These are phyloP conservation scores for Zaprionus lineosus DNA, from an alignment of 2,888 invertebrate genomes.

Conservation along the genomic window DNA sequence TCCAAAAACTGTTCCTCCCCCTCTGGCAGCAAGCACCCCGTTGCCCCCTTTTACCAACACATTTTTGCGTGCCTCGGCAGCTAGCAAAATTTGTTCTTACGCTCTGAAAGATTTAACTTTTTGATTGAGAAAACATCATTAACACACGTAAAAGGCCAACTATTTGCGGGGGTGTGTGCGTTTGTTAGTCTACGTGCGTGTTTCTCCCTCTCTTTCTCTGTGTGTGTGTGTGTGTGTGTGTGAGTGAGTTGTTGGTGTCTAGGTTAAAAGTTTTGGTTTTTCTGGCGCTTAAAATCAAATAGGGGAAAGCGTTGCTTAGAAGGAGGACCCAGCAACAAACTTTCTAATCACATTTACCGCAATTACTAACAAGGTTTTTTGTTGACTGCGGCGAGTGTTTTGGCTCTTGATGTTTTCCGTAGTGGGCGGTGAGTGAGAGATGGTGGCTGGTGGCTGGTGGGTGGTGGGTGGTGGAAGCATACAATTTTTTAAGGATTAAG, in stretches of 20 bases:
- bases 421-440: too few relatives aligned
- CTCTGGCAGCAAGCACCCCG: not conserved
- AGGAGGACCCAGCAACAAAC: conserved; percentile 55
- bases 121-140: conserved; percentile 81
- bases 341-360: conserved; percentile 80
- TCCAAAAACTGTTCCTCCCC: conserved; percentile 2
- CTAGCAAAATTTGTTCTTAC: conserved; percentile 61
- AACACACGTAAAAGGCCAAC: conserved; percentile 77
- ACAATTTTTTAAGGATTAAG: not conserved
- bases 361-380: conserved; percentile 77
- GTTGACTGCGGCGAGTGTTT: conserved; percentile 48
- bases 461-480: too few relatives aligned
- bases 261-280: conserved; percentile 74
- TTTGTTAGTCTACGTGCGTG: not conserved
- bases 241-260: conserved; percentile 34
- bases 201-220: too few relatives aligned
- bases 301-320: conserved; percentile 57
- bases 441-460: too few relatives aligned
- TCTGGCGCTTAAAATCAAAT: conserved; percentile 73
- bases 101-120: conserved; percentile 76
- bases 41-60: conserved; percentile 28
- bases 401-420: conserved; percentile 43
- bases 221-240: not conserved
- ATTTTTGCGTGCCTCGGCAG: conserved; percentile 65
- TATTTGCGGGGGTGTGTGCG: conserved; percentile 54